A percentile compares a stretch with the other conserved stretches of the same genome.
Conservation (phyloP, 2,113 vertebrate species). For the Gnathonemus echidnorhynchus region DNA sequence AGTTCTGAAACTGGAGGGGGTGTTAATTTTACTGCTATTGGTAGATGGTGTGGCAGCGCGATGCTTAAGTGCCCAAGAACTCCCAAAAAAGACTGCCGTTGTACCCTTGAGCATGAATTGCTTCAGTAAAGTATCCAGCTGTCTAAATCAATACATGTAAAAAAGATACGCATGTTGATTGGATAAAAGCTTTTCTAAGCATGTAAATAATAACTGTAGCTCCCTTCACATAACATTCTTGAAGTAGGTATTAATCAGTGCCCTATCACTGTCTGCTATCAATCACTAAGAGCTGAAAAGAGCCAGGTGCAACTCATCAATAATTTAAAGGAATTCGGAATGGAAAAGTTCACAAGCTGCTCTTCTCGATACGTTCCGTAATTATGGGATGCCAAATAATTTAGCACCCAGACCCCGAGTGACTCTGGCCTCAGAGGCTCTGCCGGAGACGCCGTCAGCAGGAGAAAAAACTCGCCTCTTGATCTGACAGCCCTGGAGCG, state of each 20-base stretch:
- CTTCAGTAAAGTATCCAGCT: conserved; percentile 11
- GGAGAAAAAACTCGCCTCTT: not conserved
- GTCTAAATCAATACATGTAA: not conserved
- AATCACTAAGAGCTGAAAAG: not conserved
- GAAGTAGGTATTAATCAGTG: not conserved
- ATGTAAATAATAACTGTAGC: conserved; percentile 6
- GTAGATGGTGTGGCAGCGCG: not conserved
- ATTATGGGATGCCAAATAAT: not conserved
- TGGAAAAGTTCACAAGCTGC: not conserved
- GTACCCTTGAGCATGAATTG: conserved; percentile 4
- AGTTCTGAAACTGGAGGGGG: not conserved
- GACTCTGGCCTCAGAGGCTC: not conserved
- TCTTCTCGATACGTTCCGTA: not conserved
- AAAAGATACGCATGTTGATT: not conserved
- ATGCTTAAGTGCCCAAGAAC: not conserved
- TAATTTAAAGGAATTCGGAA: not conserved
- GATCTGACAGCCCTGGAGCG: not conserved
- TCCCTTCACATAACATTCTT: not conserved
- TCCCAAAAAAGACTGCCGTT: not conserved
- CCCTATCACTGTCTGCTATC: not conserved
- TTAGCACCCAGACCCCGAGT: not conserved
- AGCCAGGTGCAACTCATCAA: not conserved
- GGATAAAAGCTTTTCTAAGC: conserved; percentile 4
- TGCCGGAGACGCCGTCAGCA: not conserved
- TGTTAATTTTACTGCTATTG: not conserved